Conservation (phyloP, 2,888 invertebrate species). For the Beris chalybata region DNA sequence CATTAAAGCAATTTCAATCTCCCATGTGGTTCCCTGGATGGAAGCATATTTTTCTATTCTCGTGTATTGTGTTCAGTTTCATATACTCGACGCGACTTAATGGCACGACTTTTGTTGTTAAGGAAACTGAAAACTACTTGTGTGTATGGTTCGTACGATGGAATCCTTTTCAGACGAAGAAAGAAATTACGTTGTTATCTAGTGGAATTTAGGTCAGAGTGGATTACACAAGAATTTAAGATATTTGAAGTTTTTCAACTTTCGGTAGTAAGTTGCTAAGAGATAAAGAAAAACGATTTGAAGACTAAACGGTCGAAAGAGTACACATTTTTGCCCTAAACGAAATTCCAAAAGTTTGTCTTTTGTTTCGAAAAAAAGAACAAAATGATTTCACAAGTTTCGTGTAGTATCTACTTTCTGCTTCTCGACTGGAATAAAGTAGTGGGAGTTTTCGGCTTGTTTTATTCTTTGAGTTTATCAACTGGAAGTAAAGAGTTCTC, state of each 20-base stretch:
- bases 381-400: too few relatives aligned
- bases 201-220: conserved; percentile 16
- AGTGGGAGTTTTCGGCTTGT: too few relatives aligned
- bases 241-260: conserved; percentile 6
- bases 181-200: conserved; percentile 13
- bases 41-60: not conserved
- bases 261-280: not conserved
- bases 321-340: too few relatives aligned
- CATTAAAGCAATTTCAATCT: conserved; percentile 22
- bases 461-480: too few relatives aligned
- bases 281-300: not conserved
- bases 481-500: too few relatives aligned
- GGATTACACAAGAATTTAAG: conserved; percentile 13
- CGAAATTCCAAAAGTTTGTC: too few relatives aligned
- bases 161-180: not conserved
- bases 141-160: too few relatives aligned
- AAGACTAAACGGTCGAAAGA: not conserved
- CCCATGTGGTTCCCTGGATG: not conserved
- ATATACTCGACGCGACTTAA: not conserved
- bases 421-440: too few relatives aligned
- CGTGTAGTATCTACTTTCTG: too few relatives aligned
- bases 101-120: conserved; percentile 9
- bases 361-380: too few relatives aligned
- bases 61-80: not conserved
- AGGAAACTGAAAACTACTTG: not conserved